Evolutionary conservation across 2,888 invertebrate genomes (phyloP), one percentile per base, ranked within the genome.

Genomic region (Pogonocherus hispidulus): DNA sequence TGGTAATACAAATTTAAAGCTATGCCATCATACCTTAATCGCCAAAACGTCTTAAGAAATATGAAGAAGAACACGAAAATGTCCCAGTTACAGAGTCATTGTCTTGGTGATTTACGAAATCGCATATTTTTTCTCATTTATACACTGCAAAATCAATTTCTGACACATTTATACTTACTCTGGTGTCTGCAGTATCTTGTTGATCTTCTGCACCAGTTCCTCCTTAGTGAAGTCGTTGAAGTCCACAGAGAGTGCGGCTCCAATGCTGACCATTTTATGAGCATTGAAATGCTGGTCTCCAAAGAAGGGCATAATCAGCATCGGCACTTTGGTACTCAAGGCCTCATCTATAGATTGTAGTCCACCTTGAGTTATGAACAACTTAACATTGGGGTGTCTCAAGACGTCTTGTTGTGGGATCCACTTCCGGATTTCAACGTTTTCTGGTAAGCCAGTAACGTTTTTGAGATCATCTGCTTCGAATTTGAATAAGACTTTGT

Each of bases 401-500:
- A 86, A 70, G 20, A 86, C 70, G 66, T 84, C 85, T 67, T 84
- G 83, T 70, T 86, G 86, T 1, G 86, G 84, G 20, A 84, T 72
- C 85, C 87, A 87, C 64, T 85, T 83, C 4, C 75, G 71, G 11
- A 86, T 78, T 63, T 79, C 76, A 0, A 87, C 84, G 75, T 87
- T 87, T 1, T n/a, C 27, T 8, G 77, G 67, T 0, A 84, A 81
- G 14, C 3, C 14, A 1, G 41, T n/a, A 41, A 41, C 5, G 65
- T 81, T 76, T 27, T 76, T 77, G 27, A 84, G 51, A 20, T 74
- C 46, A 16, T 84, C 83, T 1, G 76, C 77, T 14, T 87, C 86
- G 77, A 81, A 86, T 78, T 87, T 87, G 86, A 86, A 87, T 2
- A 87, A 66, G 16, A 87, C 79, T 57, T 82, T 83, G 68, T 86